These are phyloP conservation scores for Megaceryle maxima DNA, from an alignment of 2,113 vertebrate genomes.

Conservation along the genomic window DNA sequence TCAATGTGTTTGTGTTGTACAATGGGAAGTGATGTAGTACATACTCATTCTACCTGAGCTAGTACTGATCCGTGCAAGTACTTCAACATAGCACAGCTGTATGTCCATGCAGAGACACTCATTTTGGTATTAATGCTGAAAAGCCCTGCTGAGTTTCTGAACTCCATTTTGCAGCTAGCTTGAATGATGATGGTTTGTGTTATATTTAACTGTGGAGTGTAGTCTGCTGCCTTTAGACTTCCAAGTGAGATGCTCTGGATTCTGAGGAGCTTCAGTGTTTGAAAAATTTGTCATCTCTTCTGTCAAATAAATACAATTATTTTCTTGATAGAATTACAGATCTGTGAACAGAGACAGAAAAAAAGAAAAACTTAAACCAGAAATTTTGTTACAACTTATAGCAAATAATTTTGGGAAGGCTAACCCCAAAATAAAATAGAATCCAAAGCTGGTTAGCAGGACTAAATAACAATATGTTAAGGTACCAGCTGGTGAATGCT, in stretches of 20 bases:
- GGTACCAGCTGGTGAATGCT: not conserved
- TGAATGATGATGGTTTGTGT: constrained; percentile 45
- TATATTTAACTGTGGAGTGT: constrained; percentile 23
- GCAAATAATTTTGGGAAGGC: not conserved
- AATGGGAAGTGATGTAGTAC: constrained; percentile 9
- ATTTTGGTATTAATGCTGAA: constrained; percentile 42
- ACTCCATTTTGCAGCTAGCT: constrained; percentile 9
- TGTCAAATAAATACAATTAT: not conserved
- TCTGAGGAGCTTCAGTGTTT: not conserved
- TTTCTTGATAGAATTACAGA: not conserved
- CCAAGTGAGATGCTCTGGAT: not conserved
- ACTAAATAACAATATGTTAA: not conserved
- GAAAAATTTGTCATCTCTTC: not conserved
- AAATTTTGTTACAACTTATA: not conserved
- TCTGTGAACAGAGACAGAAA: not conserved
- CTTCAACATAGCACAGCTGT: constrained; percentile 20
- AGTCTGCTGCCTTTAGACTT: constrained; percentile 28
- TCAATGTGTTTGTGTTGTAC: constrained; percentile 41
- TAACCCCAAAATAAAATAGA: not conserved
- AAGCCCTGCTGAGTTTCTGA: constrained; percentile 50
- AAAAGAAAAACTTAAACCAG: not conserved
- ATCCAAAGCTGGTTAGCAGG: not conserved
- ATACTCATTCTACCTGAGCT: constrained; percentile 14
- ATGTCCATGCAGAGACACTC: not conserved
- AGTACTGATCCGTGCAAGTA: not conserved